Percentiles rank a stretch among this genome's conserved stretches.
Evolutionary conservation across 2,888 invertebrate genomes (phyloP).

Genomic region (Idaea biselata): DNA sequence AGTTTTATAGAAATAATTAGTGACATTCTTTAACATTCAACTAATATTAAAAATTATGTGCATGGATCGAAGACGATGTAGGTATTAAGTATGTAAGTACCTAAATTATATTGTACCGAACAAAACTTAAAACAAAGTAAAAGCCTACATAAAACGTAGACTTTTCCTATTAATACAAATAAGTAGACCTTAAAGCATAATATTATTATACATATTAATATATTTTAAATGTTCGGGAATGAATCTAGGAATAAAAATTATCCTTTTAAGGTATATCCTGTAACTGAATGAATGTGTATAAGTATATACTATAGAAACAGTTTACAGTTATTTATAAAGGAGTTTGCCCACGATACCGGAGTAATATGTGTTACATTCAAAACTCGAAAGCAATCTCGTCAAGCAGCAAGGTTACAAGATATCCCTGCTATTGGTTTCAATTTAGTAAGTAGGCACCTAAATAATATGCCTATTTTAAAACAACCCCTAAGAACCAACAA

Average conservation of each 20-base stretch:
- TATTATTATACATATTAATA: slow-evolving; percentile 5
- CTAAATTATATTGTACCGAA: slow-evolving; percentile 40
- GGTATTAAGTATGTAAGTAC: neutral
- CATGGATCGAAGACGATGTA: neutral
- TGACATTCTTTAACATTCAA: neutral
- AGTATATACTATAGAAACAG: neutral
- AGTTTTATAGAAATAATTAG: neutral
- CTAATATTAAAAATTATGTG: neutral
- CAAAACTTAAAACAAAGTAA: slow-evolving; percentile 64
- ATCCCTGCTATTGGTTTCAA: too few species aligned
- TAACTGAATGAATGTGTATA: neutral
- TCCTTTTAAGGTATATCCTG: neutral
- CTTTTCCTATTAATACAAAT: slow-evolving; percentile 60
- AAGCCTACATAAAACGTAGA: slow-evolving; percentile 78
- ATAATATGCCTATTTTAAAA: too few species aligned
- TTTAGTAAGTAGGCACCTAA: too few species aligned
- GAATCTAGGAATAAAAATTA: slow-evolving; percentile 26
- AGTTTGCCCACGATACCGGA: too few species aligned
- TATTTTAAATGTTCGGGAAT: slow-evolving; percentile 41
- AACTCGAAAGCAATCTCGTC: too few species aligned
- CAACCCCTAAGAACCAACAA: too few species aligned
- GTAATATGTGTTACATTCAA: too few species aligned
- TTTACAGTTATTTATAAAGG: neutral
- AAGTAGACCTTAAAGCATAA: slow-evolving; percentile 39
- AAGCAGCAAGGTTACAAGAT: too few species aligned